Base-by-base conservation (phyloP, 2,888 invertebrate species). In the Eupithecia insigniata region DNA sequence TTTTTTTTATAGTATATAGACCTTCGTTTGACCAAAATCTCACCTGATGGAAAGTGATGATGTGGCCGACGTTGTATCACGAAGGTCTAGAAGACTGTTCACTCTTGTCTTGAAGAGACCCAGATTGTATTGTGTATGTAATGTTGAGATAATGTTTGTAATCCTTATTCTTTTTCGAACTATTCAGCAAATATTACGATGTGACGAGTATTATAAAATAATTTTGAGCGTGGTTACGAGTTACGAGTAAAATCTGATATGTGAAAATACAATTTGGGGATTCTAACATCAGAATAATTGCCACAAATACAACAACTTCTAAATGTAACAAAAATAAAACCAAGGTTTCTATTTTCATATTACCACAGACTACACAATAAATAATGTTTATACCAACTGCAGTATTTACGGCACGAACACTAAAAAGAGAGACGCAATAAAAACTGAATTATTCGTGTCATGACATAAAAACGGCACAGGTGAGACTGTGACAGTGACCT, bases 401-500 rank as follows among this genome's bases (percentile, higher is more conserved):
- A 72, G 55, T 72, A 74, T 72, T 75, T 71, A 70, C 66, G 69
- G 67, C 55, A 60, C 62, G 55, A 34, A 69, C 58, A 51, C 68
- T 34, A 32, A 62, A 60, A 55, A 66, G 67, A 70, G 55, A 46
- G 34, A 66, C 22, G 65, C 70, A 68, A 67, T 65, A 64, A 67
- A 69, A 70, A 28, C 58, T 46, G 43, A 66, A 73, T 73, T 65
- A 73, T 74, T 76, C 75, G 43, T 69, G 71, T 69, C 66, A 55
- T 73, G 68, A 39, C 36, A 64, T 39, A 78, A 70, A 75, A 75
- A 71, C 66, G 70, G 10, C 71, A 64, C 77, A 78, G 77, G 78
- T 78, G 77, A 71, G 74, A 77, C 73, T 78, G 76, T 73, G 77
- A 77, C 74, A 78, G 69, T 78, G 78, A 78, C 78, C 78, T 74